phyloP scores from a whole-genome alignment of 2,888 invertebrate species.

The Coenonympha arcania region DNA sequence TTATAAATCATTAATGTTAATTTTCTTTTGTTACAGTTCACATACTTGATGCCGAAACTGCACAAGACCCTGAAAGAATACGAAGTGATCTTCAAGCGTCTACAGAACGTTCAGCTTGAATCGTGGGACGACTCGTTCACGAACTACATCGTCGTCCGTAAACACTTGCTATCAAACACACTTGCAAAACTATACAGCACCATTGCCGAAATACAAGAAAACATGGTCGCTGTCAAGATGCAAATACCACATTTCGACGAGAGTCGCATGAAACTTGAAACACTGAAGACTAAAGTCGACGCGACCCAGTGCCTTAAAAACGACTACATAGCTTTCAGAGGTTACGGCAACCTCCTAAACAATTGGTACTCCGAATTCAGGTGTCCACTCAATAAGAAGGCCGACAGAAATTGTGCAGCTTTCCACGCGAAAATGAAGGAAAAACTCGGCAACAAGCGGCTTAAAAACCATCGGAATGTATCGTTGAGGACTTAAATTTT shows the following conservation, averaged over 20 bases:
- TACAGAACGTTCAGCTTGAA: constrained; percentile 50
- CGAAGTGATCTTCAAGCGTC: constrained; percentile 53
- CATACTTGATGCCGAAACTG: constrained; percentile 72
- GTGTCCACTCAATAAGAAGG: constrained; percentile 48
- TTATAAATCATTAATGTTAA: neutral
- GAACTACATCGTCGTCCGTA: constrained; percentile 54
- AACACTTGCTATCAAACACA: constrained; percentile 56
- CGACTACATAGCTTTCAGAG: constrained; percentile 76
- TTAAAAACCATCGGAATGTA: constrained; percentile 27
- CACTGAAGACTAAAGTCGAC: constrained; percentile 57
- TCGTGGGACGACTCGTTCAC: constrained; percentile 60
- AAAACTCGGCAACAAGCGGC: constrained; percentile 40
- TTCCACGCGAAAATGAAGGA: constrained; percentile 47
- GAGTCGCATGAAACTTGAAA: constrained; percentile 53
- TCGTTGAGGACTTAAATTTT: constrained; percentile 27
- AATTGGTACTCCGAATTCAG: constrained; percentile 74
- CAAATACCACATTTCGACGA: constrained; percentile 50
- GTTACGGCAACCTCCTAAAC: constrained; percentile 74
- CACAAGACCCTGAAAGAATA: constrained; percentile 65
- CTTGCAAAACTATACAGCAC: constrained; percentile 71
- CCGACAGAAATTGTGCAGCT: constrained; percentile 40
- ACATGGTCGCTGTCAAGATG: constrained; percentile 54
- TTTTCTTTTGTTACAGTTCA: constrained; percentile 68
- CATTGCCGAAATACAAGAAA: constrained; percentile 68
- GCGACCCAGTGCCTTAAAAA: constrained; percentile 72